phyloP scores from a whole-genome alignment of 1,140 invertebrate species.

The Listronotus oregonensis region DNA sequence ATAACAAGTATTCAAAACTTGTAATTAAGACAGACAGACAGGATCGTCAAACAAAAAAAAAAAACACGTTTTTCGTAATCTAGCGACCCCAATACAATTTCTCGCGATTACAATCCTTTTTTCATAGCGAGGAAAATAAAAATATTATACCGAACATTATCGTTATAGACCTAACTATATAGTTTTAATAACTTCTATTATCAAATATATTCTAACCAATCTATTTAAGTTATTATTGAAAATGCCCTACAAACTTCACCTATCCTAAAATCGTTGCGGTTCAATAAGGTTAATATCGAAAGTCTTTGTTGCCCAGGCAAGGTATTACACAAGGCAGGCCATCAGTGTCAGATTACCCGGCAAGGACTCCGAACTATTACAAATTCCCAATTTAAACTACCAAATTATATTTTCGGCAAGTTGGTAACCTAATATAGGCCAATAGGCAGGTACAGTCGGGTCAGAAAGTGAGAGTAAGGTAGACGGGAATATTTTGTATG shows the following conservation, averaged over 20 bases:
- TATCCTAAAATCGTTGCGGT: conserved; percentile 22
- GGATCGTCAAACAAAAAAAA: too few relatives aligned
- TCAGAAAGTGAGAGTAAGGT: not conserved
- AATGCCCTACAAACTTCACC: conserved; percentile 8
- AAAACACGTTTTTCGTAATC: too few relatives aligned
- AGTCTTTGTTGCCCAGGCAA: conserved; percentile 18
- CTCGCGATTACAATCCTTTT: too few relatives aligned
- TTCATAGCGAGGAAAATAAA: too few relatives aligned
- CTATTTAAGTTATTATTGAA: not conserved
- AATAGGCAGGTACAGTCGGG: not conserved
- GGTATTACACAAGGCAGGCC: conserved; percentile 19
- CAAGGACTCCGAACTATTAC: conserved; percentile 32
- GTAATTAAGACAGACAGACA: too few relatives aligned
- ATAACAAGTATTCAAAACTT: too few relatives aligned
- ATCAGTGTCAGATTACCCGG: conserved; percentile 33
- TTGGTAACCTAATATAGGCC: conserved; percentile 18
- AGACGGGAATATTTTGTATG: too few relatives aligned
- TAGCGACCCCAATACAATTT: too few relatives aligned
- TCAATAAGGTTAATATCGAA: conserved; percentile 25
- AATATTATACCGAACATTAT: too few relatives aligned
- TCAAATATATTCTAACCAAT: too few relatives aligned
- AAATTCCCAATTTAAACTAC: conserved; percentile 37
- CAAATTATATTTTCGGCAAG: conserved; percentile 30
- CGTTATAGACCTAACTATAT: too few relatives aligned
- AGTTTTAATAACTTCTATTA: too few relatives aligned